Evolutionary conservation across 2,113 vertebrate genomes (phyloP), one percentile per base, ranked within the genome.

Genomic region (Syngnathoides biaculeatus): DNA sequence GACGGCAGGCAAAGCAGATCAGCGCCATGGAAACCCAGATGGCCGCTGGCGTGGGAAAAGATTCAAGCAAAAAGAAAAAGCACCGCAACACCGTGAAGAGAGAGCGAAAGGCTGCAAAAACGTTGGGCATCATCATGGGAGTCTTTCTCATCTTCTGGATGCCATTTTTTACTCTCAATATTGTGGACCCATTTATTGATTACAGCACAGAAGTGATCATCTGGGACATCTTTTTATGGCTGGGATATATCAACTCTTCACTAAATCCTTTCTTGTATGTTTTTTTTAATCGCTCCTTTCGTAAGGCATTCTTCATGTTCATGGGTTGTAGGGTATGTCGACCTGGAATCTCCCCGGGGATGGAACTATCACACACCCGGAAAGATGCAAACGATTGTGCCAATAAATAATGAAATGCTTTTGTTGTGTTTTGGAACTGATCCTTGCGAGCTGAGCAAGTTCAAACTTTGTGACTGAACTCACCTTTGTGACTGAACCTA

Each of bases 121-220:
- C 90, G n/a, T 83, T 93, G 60, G 93, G 92, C 0, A 90, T 93
- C 62, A 93, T 93, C 64, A 93, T 93, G 89, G 92, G 93, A 3
- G 88, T 90, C 48, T 93, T 93, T 39, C 79, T 93, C 2, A 67
- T 92, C 26, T 93, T 92, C 79, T 93, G 93, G 92, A 76, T 92
- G 81, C 93, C 92, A 0, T 93, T 93, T 72, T 93, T 93, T 55
- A 92, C 91, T 2, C 75, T 90, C 8, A 93, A 93, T 79, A 90
- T 93, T 22, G 77, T 93, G 65, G 92, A 93, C 72, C 92, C 92
- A 0, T 93, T 93, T 50, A 89, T 92, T 45, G 86, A 90, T 8
- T 90, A 93, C 75, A 85, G 84, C 67, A 92, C 90, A 0, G 89
- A 86, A 1, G 85, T 74, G 38, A 70, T 83, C 2, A 71, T 91